A percentile compares a stretch with the other conserved stretches of the same genome.
These are phyloP conservation scores for Solenopsis fugax DNA, from an alignment of 1,140 invertebrate genomes.

Conservation along the genomic window DNA sequence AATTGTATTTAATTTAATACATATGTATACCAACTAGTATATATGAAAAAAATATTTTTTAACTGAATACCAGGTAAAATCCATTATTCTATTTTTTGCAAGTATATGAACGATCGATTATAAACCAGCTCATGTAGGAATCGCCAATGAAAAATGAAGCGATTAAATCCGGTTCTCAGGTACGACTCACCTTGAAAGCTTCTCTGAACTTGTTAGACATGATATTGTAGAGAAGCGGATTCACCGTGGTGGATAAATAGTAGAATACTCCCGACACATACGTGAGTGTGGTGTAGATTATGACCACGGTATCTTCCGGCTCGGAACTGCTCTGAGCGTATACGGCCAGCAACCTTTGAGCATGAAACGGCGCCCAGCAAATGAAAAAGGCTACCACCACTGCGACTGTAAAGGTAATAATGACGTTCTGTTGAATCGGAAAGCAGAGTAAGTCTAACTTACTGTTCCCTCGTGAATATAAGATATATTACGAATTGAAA, in stretches of 20 bases:
- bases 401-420: slow-evolving; percentile 92
- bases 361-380: slow-evolving; percentile 98
- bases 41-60: slow-evolving; percentile 3
- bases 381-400: slow-evolving; percentile 98
- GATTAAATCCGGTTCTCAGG: slow-evolving; percentile 2
- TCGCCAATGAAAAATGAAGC: neutral
- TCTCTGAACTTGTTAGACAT: slow-evolving; percentile 96
- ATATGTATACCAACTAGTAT: no score
- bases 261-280: slow-evolving; percentile 91
- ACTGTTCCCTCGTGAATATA: neutral
- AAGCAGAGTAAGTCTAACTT: neutral
- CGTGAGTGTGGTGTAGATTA: slow-evolving; percentile 89
- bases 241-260: slow-evolving; percentile 92
- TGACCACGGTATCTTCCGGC: slow-evolving; percentile 79
- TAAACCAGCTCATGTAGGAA: neutral
- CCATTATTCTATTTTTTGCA: neutral
- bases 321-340: slow-evolving; percentile 87
- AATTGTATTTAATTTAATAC: neutral
- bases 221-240: slow-evolving; percentile 94
- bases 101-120: neutral
- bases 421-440: neutral
- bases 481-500: neutral
- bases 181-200: slow-evolving; percentile 91
- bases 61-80: neutral
- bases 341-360: slow-evolving; percentile 93